phyloP scores from a whole-genome alignment of 2,888 invertebrate species.

The Tetramorium bicarinatum region DNA sequence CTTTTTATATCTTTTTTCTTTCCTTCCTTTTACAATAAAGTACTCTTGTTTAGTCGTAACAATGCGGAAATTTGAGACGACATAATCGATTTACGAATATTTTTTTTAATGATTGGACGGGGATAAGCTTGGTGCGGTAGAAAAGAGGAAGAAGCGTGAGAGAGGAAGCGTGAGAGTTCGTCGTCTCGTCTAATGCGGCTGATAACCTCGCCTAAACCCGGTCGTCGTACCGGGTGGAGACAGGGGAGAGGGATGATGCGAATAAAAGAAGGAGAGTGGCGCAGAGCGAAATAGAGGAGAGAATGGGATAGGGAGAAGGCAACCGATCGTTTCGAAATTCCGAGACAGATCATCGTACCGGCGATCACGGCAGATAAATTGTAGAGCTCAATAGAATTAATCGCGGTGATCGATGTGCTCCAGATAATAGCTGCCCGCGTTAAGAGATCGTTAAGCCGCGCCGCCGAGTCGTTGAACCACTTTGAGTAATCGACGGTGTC shows the following conservation, averaged over 20 bases:
- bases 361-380: constrained; percentile 42
- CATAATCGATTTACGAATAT: neutral
- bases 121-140: neutral
- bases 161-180: constrained; percentile 65
- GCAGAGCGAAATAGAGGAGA: constrained; percentile 38
- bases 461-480: constrained; percentile 37
- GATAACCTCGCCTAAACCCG: constrained; percentile 73
- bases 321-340: constrained; percentile 64
- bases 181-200: constrained; percentile 73
- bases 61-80: neutral
- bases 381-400: constrained; percentile 51
- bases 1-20: neutral
- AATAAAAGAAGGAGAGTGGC: constrained; percentile 52
- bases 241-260: constrained; percentile 49
- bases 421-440: constrained; percentile 31
- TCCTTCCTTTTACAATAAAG: neutral
- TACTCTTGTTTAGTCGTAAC: neutral
- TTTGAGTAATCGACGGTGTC: constrained; percentile 33
- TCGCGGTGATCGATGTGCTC: constrained; percentile 47
- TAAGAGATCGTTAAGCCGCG: constrained; percentile 42
- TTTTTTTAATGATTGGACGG: neutral
- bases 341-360: constrained; percentile 19
- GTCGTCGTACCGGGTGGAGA: constrained; percentile 57
- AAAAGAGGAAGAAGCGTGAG: constrained; percentile 40
- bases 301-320: neutral